phyloP scores from a whole-genome alignment of 1,140 invertebrate species.

The Neodiprion virginianus region DNA sequence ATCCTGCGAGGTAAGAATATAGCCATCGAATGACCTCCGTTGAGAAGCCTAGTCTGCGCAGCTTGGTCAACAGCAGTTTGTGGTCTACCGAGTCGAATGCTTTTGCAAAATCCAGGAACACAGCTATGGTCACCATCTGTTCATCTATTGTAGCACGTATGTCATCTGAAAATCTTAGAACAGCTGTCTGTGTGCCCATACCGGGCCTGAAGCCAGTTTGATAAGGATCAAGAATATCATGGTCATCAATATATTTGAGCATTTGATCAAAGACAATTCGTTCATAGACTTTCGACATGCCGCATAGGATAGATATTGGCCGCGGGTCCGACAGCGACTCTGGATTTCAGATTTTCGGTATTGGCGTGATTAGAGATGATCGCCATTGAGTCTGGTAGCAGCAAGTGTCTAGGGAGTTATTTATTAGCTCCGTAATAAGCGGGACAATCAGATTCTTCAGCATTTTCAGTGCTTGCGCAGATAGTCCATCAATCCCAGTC shows the following conservation, averaged over 20 bases:
- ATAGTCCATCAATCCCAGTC: background rate
- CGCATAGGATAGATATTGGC: conserved; percentile 17
- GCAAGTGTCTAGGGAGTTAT: background rate
- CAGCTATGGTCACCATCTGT: conserved; percentile 9
- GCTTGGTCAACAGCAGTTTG: conserved; percentile 20
- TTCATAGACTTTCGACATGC: conserved; percentile 22
- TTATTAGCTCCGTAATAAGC: background rate
- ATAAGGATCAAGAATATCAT: background rate
- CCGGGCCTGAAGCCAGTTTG: conserved; percentile 18
- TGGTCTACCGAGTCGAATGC: conserved; percentile 29
- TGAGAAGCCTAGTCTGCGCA: conserved; percentile 11
- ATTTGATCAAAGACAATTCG: conserved; percentile 12
- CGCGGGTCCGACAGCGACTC: conserved; percentile 2
- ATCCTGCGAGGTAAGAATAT: background rate
- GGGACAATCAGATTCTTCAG: background rate
- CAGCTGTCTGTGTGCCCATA: conserved; percentile 18
- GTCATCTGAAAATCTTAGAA: conserved; percentile 24
- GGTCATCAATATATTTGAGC: conserved; percentile 1
- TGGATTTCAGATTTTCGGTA: conserved; percentile 5
- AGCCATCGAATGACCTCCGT: background rate
- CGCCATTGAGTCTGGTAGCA: conserved; percentile 6
- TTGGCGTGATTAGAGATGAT: background rate
- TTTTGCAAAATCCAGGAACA: conserved; percentile 26
- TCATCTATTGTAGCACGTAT: conserved; percentile 15
- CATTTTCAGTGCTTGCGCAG: background rate